These are phyloP conservation scores for Lateolabrax maculatus DNA, from an alignment of 2,797 vertebrate genomes.

Conservation along the genomic window DNA sequence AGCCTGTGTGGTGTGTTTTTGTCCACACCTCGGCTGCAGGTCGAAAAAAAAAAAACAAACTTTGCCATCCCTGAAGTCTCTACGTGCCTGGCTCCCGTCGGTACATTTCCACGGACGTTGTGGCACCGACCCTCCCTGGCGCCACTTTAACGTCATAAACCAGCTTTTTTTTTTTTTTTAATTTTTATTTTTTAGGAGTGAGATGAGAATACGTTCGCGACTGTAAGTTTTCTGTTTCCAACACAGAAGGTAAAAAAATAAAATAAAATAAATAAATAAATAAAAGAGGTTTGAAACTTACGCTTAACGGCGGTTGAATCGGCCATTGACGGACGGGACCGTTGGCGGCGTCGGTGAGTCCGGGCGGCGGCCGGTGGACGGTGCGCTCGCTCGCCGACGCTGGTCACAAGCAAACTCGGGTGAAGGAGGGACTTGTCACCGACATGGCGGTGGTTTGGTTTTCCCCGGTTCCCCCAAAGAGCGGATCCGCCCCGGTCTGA, in stretches of 20 bases:
- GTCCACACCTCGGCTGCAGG: no score
- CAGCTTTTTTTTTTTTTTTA: no score
- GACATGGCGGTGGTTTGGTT: no score
- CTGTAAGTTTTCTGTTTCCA: rapidly evolving
- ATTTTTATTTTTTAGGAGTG: not conserved
- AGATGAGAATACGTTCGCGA: not conserved
- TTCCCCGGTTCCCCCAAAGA: no score
- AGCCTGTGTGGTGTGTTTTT: no score
- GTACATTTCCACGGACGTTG: not conserved
- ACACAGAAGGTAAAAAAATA: rapidly evolving
- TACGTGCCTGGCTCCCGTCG: no score
- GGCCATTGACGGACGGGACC: constrained; percentile 58
- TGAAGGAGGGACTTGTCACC: no score
- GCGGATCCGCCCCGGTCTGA: no score
- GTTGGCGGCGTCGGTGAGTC: not conserved
- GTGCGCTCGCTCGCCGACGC: not conserved
- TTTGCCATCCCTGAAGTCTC: no score
- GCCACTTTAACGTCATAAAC: not conserved
- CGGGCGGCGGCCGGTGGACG: not conserved
- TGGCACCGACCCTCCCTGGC: not conserved
- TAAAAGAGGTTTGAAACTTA: constrained; percentile 42
- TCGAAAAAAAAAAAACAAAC: no score
- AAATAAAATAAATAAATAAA: no score
- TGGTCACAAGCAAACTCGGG: no score
- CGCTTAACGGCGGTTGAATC: not conserved